Percentiles rank a stretch among this genome's conserved stretches.
Evolutionary conservation across 2,797 vertebrate genomes (phyloP).

Genomic region (Nyctibius grandis): DNA sequence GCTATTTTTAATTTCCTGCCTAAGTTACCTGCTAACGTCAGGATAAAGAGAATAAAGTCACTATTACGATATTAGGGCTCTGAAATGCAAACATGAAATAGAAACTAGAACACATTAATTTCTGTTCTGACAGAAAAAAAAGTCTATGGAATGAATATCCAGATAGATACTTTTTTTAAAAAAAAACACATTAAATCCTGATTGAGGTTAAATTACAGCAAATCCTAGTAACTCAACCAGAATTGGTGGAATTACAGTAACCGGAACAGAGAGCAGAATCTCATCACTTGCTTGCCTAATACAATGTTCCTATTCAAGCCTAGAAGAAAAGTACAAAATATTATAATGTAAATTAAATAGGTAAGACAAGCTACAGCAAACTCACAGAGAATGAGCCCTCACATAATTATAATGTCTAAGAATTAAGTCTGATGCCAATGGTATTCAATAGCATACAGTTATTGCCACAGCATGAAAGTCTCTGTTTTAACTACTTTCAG

Average conservation of each 20-base stretch:
- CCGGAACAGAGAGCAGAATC: not conserved
- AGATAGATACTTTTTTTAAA: not conserved
- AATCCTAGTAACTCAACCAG: not conserved
- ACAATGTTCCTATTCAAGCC: conserved; percentile 31
- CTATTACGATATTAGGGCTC: not conserved
- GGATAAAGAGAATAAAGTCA: not conserved
- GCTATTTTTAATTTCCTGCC: not conserved
- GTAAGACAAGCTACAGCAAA: conserved; percentile 46
- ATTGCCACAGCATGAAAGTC: conserved; percentile 47
- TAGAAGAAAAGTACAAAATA: conserved; percentile 50
- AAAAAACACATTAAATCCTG: not conserved
- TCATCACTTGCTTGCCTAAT: not conserved
- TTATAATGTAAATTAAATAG: conserved; percentile 36
- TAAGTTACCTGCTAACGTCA: not conserved
- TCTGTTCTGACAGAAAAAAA: not conserved
- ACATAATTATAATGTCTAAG: conserved; percentile 55
- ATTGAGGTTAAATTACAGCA: not conserved
- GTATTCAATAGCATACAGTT: conserved; percentile 37
- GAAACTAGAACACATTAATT: not conserved
- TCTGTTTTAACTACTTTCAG: conserved; percentile 54
- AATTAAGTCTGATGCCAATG: conserved; percentile 16
- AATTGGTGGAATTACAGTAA: not conserved
- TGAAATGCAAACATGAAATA: not conserved
- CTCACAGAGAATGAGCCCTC: conserved; percentile 22
- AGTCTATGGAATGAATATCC: not conserved